Conservation (phyloP, 2,888 invertebrate species). For the Dasypogon diadema region DNA sequence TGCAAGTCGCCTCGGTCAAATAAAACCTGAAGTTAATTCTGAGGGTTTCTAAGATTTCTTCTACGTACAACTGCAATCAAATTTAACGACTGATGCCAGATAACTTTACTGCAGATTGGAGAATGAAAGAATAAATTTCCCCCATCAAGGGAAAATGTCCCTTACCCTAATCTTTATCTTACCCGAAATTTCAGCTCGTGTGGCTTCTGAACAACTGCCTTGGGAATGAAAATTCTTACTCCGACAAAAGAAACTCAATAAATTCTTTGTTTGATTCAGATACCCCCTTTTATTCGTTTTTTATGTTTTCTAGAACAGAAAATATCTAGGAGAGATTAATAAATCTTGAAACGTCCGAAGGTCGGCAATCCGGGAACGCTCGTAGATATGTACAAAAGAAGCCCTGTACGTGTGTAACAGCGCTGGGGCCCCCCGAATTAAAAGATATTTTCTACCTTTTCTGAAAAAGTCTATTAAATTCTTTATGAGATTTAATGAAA, state of each 20-base stretch:
- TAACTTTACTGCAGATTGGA: slow-evolving; percentile 46
- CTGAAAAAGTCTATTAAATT: too few species aligned
- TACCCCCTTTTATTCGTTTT: slow-evolving; percentile 41
- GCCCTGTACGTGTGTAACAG: too few species aligned
- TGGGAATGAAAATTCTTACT: slow-evolving; percentile 48
- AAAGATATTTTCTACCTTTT: too few species aligned
- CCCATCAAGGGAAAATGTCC: slow-evolving; percentile 25
- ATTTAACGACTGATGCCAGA: slow-evolving; percentile 49
- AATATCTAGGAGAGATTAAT: slow-evolving; percentile 34
- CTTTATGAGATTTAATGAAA: too few species aligned
- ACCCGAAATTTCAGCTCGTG: slow-evolving; percentile 34
- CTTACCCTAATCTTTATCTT: slow-evolving; percentile 37
- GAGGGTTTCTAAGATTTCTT: slow-evolving; percentile 6
- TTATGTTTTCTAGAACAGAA: slow-evolving; percentile 8
- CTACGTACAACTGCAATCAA: slow-evolving; percentile 32
- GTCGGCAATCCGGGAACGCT: not conserved
- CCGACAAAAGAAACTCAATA: slow-evolving; percentile 44
- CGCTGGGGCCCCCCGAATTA: too few species aligned
- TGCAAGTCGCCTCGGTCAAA: not conserved
- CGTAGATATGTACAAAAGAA: too few species aligned
- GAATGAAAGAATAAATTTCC: slow-evolving; percentile 38
- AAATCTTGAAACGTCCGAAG: slow-evolving; percentile 45
- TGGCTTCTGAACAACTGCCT: slow-evolving; percentile 45
- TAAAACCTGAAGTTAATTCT: slow-evolving; percentile 15
- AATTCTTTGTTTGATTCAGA: slow-evolving; percentile 48